These are phyloP conservation scores for Dicycla oo DNA, from an alignment of 2,888 invertebrate species.

Conservation along the genomic window DNA sequence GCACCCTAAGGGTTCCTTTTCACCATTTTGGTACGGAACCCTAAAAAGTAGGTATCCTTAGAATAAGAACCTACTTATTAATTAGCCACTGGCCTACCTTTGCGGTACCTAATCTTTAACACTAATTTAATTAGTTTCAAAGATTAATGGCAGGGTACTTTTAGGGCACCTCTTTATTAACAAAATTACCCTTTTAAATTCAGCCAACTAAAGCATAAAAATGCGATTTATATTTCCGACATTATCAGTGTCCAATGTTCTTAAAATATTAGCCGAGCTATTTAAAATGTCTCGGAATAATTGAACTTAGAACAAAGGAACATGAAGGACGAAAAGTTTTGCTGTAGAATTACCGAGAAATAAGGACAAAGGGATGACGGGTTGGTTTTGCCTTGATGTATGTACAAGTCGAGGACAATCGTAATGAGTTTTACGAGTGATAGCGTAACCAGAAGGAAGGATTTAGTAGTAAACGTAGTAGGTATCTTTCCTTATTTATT, in stretches of 20 bases:
- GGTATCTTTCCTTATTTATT: not conserved
- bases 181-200: conserved; percentile 20
- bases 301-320: conserved; percentile 52
- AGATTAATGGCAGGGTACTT: not conserved
- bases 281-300: conserved; percentile 41
- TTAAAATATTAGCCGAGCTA: conserved; percentile 40
- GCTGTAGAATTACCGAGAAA: conserved; percentile 37
- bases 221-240: conserved; percentile 29
- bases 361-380: conserved; percentile 43
- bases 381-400: conserved; percentile 50
- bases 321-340: conserved; percentile 34
- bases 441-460: conserved; percentile 9
- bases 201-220: conserved; percentile 9
- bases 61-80: no score
- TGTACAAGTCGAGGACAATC: conserved; percentile 25
- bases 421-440: conserved; percentile 40
- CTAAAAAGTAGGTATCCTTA: no score
- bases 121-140: conserved; percentile 1
- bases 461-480: not conserved
- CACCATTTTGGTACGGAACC: no score
- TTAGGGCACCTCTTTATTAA: not conserved
- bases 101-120: not conserved
- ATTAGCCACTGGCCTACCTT: not conserved
- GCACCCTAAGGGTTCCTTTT: no score
- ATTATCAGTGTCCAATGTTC: conserved; percentile 27